Conservation (phyloP, 2,797 vertebrate genomes). For the Phrynocephalus forsythii region DNA sequence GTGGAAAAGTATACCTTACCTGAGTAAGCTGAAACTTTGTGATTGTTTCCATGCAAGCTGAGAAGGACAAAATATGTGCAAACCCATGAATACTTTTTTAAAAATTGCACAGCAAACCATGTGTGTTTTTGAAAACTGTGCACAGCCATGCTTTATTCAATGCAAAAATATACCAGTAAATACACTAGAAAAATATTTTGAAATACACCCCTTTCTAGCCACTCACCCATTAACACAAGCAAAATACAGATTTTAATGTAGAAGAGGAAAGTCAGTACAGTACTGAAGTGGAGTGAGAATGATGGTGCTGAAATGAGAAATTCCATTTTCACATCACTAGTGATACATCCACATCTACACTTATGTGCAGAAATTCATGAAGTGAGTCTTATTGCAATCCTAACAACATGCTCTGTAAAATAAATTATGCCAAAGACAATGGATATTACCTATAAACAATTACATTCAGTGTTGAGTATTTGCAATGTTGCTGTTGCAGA, state of each 20-base stretch:
- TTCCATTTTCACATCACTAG: background rate
- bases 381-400: background rate
- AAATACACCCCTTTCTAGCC: too few species aligned
- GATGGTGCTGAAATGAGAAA: background rate
- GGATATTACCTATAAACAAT: background rate
- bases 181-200: background rate
- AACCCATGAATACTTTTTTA: background rate
- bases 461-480: background rate
- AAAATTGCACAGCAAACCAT: background rate
- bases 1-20: background rate
- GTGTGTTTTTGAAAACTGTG: background rate
- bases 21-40: background rate
- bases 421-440: background rate
- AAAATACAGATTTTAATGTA: background rate
- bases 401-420: background rate
- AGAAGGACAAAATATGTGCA: background rate
- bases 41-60: background rate
- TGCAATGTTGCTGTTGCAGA: background rate
- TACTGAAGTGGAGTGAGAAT: background rate
- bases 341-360: background rate
- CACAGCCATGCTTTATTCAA: background rate
- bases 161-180: background rate
- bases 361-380: background rate
- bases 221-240: background rate
- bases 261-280: background rate